phyloP scores from a whole-genome alignment of 2,797 vertebrate species.

The Oophaga sylvatica region DNA sequence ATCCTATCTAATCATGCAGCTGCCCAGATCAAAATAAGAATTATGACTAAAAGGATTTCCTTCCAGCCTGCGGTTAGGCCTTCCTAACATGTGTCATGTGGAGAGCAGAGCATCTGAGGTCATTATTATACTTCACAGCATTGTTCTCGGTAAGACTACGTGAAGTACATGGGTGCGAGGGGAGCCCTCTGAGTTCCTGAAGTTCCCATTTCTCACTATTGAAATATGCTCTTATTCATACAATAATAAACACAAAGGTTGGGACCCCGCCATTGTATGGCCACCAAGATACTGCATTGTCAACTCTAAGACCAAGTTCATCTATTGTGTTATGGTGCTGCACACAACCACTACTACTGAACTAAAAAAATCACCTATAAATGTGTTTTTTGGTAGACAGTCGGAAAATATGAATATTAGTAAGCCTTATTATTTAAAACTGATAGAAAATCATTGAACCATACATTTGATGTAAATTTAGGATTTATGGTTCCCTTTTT shows the following conservation, averaged over 20 bases:
- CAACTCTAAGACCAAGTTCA: neutral
- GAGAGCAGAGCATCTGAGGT: constrained; percentile 72
- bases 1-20: constrained; percentile 37
- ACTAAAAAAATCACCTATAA: neutral
- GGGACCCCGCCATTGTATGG: constrained; percentile 5
- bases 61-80: constrained; percentile 65
- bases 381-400: no score
- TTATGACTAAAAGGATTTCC: constrained; percentile 69
- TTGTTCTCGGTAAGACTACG: constrained; percentile 75
- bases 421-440: no score
- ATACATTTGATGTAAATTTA: no score
- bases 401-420: neutral
- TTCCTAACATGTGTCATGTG: constrained; percentile 67
- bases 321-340: neutral
- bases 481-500: no score
- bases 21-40: constrained; percentile 63
- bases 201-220: constrained; percentile 78
- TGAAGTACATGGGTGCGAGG: constrained; percentile 67
- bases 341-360: neutral
- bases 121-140: constrained; percentile 76
- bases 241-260: constrained; percentile 29
- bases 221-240: constrained; percentile 71
- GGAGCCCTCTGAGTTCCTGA: constrained; percentile 72
- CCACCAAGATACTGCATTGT: neutral
- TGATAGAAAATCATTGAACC: no score